A percentile compares a stretch with the other conserved stretches of the same genome.
Conservation (phyloP, 2,888 invertebrate species). For the Chrysomela aeneicollis region DNA sequence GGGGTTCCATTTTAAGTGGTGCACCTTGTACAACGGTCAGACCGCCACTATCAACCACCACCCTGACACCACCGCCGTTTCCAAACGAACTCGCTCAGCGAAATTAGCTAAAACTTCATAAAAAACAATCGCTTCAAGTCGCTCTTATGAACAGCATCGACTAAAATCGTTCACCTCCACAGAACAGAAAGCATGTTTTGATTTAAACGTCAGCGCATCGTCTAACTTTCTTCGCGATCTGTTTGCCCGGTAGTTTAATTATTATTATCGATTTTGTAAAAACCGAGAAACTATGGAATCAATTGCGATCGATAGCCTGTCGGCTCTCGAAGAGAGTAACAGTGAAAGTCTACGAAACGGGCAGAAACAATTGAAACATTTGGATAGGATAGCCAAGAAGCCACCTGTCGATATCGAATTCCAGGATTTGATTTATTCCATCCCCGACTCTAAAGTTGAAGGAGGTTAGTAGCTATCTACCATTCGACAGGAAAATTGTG, state of each 20-base stretch:
- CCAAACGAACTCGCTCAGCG: neutral
- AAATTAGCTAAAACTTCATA: neutral
- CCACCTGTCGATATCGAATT: constrained; percentile 69
- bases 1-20: too few species aligned
- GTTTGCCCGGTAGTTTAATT: too few species aligned
- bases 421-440: constrained; percentile 67
- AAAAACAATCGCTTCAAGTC: neutral
- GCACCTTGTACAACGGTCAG: too few species aligned
- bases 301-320: neutral
- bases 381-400: constrained; percentile 61
- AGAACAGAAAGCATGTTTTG: too few species aligned
- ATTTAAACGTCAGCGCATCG: too few species aligned
- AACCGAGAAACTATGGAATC: too few species aligned
- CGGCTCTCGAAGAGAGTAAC: neutral
- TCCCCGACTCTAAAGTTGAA: constrained; percentile 55
- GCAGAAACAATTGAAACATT: constrained; percentile 44
- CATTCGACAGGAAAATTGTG: too few species aligned
- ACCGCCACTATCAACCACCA: too few species aligned
- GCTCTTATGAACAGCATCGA: neutral
- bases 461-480: constrained; percentile 45
- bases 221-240: too few species aligned
- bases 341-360: constrained; percentile 17
- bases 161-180: neutral
- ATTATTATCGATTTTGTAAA: too few species aligned
- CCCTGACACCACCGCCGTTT: neutral